Conservation (phyloP, 2,113 vertebrate species). For the Pseudopipra pipra region DNA sequence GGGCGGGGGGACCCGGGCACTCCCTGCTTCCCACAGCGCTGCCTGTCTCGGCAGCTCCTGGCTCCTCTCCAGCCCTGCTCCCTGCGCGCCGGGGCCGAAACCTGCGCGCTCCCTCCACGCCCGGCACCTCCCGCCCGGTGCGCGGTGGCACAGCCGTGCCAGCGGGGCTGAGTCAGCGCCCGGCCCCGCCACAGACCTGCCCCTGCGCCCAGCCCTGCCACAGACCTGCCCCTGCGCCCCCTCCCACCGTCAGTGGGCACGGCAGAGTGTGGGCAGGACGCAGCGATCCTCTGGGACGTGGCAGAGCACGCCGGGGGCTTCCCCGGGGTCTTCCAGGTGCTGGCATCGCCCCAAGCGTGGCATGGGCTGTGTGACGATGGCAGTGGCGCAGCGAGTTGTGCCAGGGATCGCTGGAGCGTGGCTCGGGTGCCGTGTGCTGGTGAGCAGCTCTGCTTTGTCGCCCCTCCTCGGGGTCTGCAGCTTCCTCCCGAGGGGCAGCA, state of each 20-base stretch:
- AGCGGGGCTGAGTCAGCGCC: neutral
- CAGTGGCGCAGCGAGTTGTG: fast-evolving
- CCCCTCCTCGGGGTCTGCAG: neutral
- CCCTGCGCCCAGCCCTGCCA: neutral
- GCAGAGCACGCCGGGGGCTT: neutral
- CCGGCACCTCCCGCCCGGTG: neutral
- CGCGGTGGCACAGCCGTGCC: neutral
- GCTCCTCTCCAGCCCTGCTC: neutral
- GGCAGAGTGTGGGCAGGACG: fast-evolving
- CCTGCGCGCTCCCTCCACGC: neutral
- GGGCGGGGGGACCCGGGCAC: neutral
- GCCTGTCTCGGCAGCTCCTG: conserved; percentile 10
- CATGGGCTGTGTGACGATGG: fast-evolving
- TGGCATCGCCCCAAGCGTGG: neutral
- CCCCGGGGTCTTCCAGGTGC: neutral
- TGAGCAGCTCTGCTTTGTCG: neutral
- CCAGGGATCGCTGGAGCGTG: neutral
- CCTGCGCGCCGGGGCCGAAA: neutral
- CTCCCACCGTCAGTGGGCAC: fast-evolving
- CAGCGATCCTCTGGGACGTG: neutral
- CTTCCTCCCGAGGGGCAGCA: neutral
- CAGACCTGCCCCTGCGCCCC: neutral
- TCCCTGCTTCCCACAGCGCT: conserved; percentile 38
- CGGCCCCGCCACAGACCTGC: neutral
- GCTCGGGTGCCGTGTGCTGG: neutral